phyloP scores from a whole-genome alignment of 2,797 vertebrate species.

The Ibycter americanus region DNA sequence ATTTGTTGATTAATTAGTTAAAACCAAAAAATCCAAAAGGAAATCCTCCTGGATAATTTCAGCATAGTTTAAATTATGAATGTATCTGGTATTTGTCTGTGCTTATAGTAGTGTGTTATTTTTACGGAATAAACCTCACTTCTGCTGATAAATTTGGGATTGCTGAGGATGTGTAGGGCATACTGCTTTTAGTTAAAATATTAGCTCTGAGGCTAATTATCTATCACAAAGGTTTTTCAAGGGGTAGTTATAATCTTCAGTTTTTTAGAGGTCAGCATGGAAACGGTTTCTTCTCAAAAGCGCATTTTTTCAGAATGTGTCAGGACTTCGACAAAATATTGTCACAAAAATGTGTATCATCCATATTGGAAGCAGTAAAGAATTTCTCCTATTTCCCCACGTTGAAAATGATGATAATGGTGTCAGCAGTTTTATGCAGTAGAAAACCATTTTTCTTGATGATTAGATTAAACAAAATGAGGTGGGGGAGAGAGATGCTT shows the following conservation, averaged over 20 bases:
- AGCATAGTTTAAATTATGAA: neutral
- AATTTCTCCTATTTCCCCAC: neutral
- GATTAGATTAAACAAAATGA: conserved; percentile 51
- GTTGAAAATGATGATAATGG: neutral
- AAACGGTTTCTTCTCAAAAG: neutral
- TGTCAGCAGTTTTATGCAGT: conserved; percentile 47
- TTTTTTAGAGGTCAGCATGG: neutral
- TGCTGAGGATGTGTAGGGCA: neutral
- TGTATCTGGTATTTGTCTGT: neutral
- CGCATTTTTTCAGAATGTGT: neutral
- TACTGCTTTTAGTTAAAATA: neutral
- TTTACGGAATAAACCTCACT: neutral
- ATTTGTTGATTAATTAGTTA: conserved; percentile 80
- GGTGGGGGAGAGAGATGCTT: neutral
- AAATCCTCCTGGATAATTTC: neutral
- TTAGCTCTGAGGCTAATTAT: neutral
- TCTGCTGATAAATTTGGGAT: neutral
- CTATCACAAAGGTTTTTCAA: neutral
- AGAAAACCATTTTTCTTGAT: conserved; percentile 49
- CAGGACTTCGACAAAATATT: neutral
- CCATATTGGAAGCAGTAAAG: conserved; percentile 53
- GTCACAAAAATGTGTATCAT: neutral
- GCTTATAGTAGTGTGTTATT: neutral
- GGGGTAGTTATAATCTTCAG: neutral
- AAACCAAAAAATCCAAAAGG: neutral